A percentile compares a stretch with the other conserved stretches of the same genome.
phyloP scores from a whole-genome alignment of 2,888 invertebrate genomes.

The Eupithecia abbreviata region DNA sequence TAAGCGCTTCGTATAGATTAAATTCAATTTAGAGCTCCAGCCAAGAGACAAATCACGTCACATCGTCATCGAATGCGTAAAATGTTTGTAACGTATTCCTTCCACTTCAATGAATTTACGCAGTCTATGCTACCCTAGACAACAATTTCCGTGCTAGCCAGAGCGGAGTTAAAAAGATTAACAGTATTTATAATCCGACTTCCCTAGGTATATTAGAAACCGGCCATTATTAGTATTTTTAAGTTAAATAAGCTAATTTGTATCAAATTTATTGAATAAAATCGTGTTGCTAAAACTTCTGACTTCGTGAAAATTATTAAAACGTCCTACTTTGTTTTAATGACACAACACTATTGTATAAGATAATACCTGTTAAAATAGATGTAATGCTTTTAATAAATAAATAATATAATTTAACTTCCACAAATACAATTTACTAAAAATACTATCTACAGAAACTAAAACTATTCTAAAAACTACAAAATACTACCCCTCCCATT shows the following conservation, averaged over 20 bases:
- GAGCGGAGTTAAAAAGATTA: background rate
- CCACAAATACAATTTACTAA: background rate
- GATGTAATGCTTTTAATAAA: no score
- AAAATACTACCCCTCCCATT: background rate
- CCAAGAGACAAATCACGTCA: no score
- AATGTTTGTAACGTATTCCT: no score
- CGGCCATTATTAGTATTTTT: background rate
- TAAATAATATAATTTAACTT: no score
- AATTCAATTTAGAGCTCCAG: background rate
- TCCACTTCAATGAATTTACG: no score
- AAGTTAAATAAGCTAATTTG: background rate
- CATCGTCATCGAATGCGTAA: no score
- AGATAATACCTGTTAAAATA: no score
- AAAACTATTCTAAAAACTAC: slow-evolving; percentile 8
- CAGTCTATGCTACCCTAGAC: no score
- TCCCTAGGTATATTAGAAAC: background rate
- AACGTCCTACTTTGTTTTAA: no score
- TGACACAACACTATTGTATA: no score
- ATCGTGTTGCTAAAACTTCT: slow-evolving; percentile 5
- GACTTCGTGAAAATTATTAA: background rate
- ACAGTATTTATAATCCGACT: background rate
- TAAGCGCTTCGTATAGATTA: background rate
- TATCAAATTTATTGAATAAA: slow-evolving; percentile 1
- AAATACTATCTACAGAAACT: background rate
- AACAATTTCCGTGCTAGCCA: no score